Evolutionary conservation across 2,797 vertebrate genomes (phyloP).

Genomic region (Setipinna tenuifilis): DNA sequence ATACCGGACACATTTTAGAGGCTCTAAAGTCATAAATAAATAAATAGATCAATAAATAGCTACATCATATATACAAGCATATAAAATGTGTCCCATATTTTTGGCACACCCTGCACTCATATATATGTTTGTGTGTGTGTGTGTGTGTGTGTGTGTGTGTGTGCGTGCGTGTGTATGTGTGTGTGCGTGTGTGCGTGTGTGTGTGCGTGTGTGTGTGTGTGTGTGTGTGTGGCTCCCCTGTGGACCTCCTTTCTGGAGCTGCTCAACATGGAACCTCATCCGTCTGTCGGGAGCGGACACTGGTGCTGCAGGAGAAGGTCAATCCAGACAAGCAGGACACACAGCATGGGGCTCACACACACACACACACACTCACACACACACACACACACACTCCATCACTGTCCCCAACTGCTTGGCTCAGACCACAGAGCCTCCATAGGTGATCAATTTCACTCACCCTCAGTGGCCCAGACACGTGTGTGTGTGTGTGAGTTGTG

Average conservation of each 20-base stretch:
- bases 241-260: neutral
- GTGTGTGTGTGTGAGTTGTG: no score
- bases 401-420: neutral
- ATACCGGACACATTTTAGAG: no score
- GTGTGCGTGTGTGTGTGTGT: constrained; percentile 13
- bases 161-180: neutral
- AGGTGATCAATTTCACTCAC: neutral
- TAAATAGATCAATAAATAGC: no score
- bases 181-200: constrained; percentile 9
- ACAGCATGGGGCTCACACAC: neutral
- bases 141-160: neutral
- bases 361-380: neutral
- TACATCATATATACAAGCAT: no score
- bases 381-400: constrained; percentile 36
- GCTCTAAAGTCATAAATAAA: no score
- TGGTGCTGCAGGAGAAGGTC: neutral
- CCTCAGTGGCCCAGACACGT: neutral
- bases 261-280: neutral
- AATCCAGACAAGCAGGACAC: neutral
- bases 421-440: neutral
- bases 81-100: no score
- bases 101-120: no score
- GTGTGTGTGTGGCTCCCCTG: neutral
- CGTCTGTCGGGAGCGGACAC: neutral
- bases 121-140: neutral